These are phyloP conservation scores for Cerceris rybyensis DNA, from an alignment of 2,888 invertebrate species.

Conservation along the genomic window DNA sequence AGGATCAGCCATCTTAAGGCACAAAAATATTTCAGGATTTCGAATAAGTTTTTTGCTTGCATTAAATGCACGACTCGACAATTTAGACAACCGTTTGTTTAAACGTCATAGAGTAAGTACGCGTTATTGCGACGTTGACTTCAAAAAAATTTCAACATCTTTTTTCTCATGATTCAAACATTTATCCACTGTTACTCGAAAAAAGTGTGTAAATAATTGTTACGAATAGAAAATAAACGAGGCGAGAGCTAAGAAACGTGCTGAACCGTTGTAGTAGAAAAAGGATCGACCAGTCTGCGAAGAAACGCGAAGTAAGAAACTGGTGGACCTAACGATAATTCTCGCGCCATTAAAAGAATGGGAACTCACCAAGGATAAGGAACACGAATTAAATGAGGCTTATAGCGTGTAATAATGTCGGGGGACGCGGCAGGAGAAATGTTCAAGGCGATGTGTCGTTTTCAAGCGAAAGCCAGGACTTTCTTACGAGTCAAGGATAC, in stretches of 20 bases:
- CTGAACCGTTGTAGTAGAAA: neutral
- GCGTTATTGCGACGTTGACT: too few species aligned
- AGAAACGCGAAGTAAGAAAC: neutral
- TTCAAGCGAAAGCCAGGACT: constrained; percentile 12
- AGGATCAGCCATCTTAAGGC: too few species aligned
- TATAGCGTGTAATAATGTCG: constrained; percentile 28
- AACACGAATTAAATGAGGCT: constrained; percentile 24
- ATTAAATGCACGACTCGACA: too few species aligned
- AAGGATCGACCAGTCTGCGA: neutral
- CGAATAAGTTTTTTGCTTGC: too few species aligned
- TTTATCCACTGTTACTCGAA: too few species aligned
- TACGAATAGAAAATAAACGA: too few species aligned
- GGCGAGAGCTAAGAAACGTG: neutral
- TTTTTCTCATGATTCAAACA: too few species aligned
- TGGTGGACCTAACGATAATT: constrained; percentile 18
- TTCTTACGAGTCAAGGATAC: constrained; percentile 12
- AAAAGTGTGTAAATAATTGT: too few species aligned
- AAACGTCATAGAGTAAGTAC: too few species aligned
- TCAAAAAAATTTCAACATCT: too few species aligned
- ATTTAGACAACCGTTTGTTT: too few species aligned
- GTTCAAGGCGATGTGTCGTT: constrained; percentile 25
- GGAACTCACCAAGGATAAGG: constrained; percentile 11
- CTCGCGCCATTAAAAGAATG: constrained; percentile 22
- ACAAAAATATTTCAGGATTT: too few species aligned
- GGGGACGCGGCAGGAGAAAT: constrained; percentile 23